phyloP scores from a whole-genome alignment of 2,797 vertebrate genomes.

The Eremophila alpestris region DNA sequence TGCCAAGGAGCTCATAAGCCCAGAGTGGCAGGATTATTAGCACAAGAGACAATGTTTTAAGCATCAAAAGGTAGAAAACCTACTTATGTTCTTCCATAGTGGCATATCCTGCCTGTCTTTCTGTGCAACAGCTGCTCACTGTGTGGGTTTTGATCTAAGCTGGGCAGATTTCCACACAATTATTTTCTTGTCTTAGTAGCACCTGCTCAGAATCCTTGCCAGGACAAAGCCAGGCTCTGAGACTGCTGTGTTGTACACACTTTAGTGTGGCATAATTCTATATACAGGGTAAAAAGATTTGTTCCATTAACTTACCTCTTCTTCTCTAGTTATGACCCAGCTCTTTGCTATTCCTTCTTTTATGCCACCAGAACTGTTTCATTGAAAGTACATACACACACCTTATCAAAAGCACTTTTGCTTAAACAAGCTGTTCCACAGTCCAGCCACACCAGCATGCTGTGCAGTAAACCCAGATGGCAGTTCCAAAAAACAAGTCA shows the following conservation, averaged over 20 bases:
- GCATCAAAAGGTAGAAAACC: neutral
- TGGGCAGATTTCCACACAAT: neutral
- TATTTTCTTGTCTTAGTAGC: neutral
- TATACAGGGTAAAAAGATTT: neutral
- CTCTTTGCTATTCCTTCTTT: neutral
- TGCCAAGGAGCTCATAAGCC: neutral
- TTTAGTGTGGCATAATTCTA: neutral
- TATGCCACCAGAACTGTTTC: neutral
- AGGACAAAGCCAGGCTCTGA: neutral
- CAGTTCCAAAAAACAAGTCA: neutral
- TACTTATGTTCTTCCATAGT: rapidly evolving
- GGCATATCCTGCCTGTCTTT: neutral
- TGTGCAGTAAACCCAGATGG: neutral
- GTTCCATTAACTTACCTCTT: neutral
- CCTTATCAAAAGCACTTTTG: neutral
- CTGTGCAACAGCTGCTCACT: neutral
- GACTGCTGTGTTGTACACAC: neutral
- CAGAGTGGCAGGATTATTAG: neutral
- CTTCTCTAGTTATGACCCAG: neutral
- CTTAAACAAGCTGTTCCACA: neutral
- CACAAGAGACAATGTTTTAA: neutral
- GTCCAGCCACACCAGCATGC: neutral
- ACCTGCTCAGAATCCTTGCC: neutral
- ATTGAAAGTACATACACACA: neutral
- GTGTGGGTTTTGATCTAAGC: neutral